Evolutionary conservation across 2,113 vertebrate species (phyloP).

Genomic region (Callorhinus ursinus): DNA sequence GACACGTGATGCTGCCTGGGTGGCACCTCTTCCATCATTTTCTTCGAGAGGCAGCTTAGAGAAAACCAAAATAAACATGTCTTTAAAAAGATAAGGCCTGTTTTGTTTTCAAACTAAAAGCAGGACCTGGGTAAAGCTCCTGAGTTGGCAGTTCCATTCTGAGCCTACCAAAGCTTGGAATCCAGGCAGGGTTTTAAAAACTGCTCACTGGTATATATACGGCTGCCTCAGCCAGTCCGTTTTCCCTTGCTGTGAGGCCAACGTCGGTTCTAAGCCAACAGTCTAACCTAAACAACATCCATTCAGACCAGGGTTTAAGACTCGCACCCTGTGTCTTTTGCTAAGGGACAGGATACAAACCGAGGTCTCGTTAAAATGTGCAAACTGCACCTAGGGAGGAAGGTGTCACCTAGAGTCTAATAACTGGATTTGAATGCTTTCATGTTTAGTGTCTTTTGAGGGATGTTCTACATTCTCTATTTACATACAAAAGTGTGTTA

Average conservation of each 20-base stretch:
- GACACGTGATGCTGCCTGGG: neutral
- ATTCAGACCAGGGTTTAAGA: neutral
- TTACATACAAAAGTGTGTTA: neutral
- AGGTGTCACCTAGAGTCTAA: neutral
- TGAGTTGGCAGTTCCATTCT: neutral
- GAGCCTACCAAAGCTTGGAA: neutral
- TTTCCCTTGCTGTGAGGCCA: neutral
- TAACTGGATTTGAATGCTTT: neutral
- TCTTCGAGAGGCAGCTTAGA: neutral
- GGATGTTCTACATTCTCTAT: neutral
- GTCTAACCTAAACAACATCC: neutral
- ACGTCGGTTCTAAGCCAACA: neutral
- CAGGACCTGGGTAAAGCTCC: neutral
- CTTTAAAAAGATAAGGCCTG: neutral
- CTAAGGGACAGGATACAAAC: neutral
- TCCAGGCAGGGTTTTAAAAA: neutral
- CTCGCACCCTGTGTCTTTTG: neutral
- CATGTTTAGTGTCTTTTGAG: neutral
- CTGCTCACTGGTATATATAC: neutral
- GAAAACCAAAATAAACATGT: neutral
- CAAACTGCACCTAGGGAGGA: neutral
- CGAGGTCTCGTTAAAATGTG: neutral
- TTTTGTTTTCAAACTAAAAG: constrained; percentile 40
- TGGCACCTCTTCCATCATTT: neutral
- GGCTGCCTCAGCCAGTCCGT: neutral